Conservation (phyloP, 2,888 invertebrate genomes). For the Cristatella mucedo region DNA sequence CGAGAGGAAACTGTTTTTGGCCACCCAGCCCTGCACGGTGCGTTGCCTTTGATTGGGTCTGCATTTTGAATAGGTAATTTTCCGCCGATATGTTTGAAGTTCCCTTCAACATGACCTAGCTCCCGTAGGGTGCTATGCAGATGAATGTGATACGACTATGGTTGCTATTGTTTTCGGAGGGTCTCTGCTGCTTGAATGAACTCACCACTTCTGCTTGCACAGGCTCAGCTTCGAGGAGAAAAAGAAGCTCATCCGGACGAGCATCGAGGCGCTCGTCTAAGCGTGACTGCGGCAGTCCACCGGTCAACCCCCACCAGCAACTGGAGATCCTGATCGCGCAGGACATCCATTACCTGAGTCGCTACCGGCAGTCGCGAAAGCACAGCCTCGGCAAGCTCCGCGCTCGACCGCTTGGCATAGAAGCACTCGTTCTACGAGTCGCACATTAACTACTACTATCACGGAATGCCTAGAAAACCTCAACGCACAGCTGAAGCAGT, state of each 20-base stretch:
- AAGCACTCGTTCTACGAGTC: slow-evolving; percentile 58
- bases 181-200: no score
- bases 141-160: background rate
- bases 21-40: no score
- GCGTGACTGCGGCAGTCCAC: slow-evolving; percentile 50
- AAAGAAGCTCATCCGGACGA: background rate
- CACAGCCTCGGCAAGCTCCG: slow-evolving; percentile 50
- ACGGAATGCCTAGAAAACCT: slow-evolving; percentile 57
- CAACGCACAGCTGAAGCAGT: no score
- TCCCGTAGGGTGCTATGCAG: background rate
- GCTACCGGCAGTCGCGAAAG: slow-evolving; percentile 40
- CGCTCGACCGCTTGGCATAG: slow-evolving; percentile 49
- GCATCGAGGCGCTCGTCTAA: slow-evolving; percentile 44
- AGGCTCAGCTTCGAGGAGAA: slow-evolving; percentile 9
- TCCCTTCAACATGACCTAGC: no score
- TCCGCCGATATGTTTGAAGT: no score
- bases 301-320: slow-evolving; percentile 55
- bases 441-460: slow-evolving; percentile 56
- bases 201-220: background rate
- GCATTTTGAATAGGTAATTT: no score
- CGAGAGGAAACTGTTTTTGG: no score
- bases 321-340: slow-evolving; percentile 54
- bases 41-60: no score
- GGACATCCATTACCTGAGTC: slow-evolving; percentile 41
- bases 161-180: no score